Evolutionary conservation across 2,113 vertebrate genomes (phyloP), one percentile per base, ranked within the genome.

Genomic region (Gopherus flavomarginatus): DNA sequence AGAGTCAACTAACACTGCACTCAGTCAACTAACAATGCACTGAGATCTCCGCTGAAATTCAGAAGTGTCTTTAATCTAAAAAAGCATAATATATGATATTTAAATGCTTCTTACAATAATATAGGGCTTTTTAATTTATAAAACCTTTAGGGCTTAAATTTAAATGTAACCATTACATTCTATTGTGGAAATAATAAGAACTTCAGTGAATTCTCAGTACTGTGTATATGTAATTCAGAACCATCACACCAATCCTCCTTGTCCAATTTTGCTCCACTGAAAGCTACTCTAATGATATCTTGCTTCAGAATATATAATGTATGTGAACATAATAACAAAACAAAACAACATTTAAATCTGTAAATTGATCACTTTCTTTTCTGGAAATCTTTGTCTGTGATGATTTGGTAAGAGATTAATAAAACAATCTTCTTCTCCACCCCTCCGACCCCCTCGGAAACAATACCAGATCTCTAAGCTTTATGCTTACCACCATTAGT

Each of bases 41-140:
- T 16, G 17, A 91, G 53, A 91, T 90, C 53, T 96, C 65, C n/a
- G 93, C 22, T 93, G 94, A 96, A 96, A 96, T 95, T 86, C 52
- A 84, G 86, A 90, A 83, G 31, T 10, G 95, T 82, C 11, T 86
- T 50, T 90, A 80, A 93, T 90, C 9, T 89, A 83, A 95, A 92
- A 87, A 52, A 87, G 3, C 27, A 90, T 75, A 89, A 14, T 5
- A 82, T 38, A 0, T 79, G 19, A 31, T 92, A 79, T 89, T 54
- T 94, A 95, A 96, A 90, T 89, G 0, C 27, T 94, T 94, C 4
- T 90, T 82, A 65, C 11, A 82, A 53, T 59, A 69, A 49, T 77
- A 81, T 54, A 54, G 19, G 19, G 53, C 53, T 54, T 54, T 54
- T 54, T 9, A 54, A 54, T 54, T 54, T 54, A 54, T 54, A 54